Evolutionary conservation across 2,888 invertebrate genomes (phyloP), one percentile per base, ranked within the genome.

Genomic region (Brenthis ino): DNA sequence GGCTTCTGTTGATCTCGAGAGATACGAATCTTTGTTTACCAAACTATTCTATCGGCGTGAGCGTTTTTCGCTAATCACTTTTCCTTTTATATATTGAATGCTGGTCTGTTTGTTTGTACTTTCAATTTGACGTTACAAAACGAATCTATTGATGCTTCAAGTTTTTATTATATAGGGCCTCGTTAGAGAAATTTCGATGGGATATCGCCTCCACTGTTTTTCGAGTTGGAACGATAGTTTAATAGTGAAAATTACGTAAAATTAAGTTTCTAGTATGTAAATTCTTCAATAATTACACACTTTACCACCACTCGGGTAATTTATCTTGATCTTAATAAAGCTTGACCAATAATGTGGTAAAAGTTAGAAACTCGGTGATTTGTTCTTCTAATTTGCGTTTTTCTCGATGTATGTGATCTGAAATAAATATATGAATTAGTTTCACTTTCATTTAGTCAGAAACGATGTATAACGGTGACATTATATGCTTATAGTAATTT

Each of bases 371-470:
- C 71, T 71, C 60, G 51, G 69, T 58, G 72, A 73, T 80, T 81
- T 76, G 77, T 43, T 8, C 77, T 71, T 65, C 71, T 75, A 71
- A 72, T 76, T 76, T 72, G 71, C 72, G 64, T 56, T 72, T 72
- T 69, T 72, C 73, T 74, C 69, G 65, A 63, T 51, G 58, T 50
- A 64, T 76, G 78, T 77, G 56, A 68, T 67, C 85, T 85, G 84
- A 76, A 84, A 81, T 79, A 82, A 78, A 82, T 70, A 82, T 77
- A 74, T 73, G 77, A 70, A 77, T 78, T 55, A 74, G 65, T 75
- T 77, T 79, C 74, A 78, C 79, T 82, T 82, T 76, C 75, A 69
- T 43, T 37, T 37, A 37, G 8, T 37, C 8, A 8, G 37, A 11
- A 50, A 51, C 56, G 70, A 67, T 70, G 64, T 65, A 47, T 66